Conservation (phyloP, 1,140 invertebrate species). For the Chymomyza costata region DNA sequence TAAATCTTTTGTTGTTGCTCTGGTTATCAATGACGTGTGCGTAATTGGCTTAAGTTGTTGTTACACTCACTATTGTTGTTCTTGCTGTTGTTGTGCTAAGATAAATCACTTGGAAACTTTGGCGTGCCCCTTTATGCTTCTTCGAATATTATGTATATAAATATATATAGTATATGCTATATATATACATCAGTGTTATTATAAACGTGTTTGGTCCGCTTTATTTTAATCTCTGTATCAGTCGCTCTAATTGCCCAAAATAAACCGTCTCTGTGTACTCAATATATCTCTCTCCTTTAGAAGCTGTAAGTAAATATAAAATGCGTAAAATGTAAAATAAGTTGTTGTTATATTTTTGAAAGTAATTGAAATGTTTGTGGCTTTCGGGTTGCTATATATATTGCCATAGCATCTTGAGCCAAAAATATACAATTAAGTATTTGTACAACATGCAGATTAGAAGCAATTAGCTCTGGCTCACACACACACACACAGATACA, state of each 20-base stretch:
- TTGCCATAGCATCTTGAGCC: not conserved
- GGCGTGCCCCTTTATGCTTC: not conserved
- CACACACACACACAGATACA: not conserved
- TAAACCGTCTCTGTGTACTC: not conserved
- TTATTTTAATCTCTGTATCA: not conserved
- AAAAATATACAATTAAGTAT: not conserved
- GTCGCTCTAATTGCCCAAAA: not conserved
- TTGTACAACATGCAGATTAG: conserved; percentile 9
- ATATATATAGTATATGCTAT: conserved; percentile 16
- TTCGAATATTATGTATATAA: conserved; percentile 9
- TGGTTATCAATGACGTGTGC: conserved; percentile 27
- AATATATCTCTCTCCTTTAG: not conserved
- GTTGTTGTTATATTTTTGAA: not conserved
- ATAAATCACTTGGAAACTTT: conserved; percentile 67
- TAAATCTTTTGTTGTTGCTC: conserved; percentile 11
- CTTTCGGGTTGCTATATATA: not conserved
- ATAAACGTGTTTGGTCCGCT: not conserved
- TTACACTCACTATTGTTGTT: not conserved
- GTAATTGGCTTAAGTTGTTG: conserved; percentile 59
- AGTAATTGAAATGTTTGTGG: not conserved
- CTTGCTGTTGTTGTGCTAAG: conserved; percentile 13
- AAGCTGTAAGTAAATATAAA: not conserved
- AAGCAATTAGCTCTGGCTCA: conserved; percentile 38
- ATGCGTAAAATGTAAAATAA: not conserved
- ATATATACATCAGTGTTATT: not conserved